Base-by-base conservation (phyloP, 2,888 invertebrate species). In the Harmothoe impar region DNA sequence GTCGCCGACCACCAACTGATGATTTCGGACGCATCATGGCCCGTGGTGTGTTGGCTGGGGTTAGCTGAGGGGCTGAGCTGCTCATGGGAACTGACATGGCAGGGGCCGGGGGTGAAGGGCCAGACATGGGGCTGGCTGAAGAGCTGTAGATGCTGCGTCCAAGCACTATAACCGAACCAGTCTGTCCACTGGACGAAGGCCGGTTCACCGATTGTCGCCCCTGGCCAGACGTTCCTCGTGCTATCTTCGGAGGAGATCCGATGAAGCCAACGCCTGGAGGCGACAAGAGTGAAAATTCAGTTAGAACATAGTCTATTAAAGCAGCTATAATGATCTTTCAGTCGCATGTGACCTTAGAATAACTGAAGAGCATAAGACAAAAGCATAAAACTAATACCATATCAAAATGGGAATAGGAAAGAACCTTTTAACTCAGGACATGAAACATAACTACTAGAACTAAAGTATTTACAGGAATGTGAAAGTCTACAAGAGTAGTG, bases 221-320 rank as follows among this genome's bases (percentile, higher is more conserved):
- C 25, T 72, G 72, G 29, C 0, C 25, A 15, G 31, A 15, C 29
- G 25, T 72, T 29, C n/a, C n/a, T 29, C 72, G 72, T 5, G 72
- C 25, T n/a, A 72, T 72, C 31, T 72, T 72, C 25, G 72, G 72
- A 72, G 72, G 72, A 15, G 72, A 72, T 29, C 72, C 72, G 25
- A 72, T 72, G 72, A 72, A 72, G 72, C 72, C 72, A 72, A 72
- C 72, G 25, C 72, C 72, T 72, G 17, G 72, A 72, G 5, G 3
- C 62, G 15, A 62, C 43, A 43, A 10, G 43, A 43, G 10, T 3
- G 43, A 43, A n/a, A n/a, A 43, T 43, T 43, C 43, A 43, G n/a
- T n/a, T n/a, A n/a, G n/a, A n/a, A n/a, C n/a, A n/a, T n/a, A n/a
- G n/a, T n/a, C n/a, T n/a, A n/a, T n/a, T n/a, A n/a, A n/a, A n/a